Conservation (phyloP, 1,140 invertebrate genomes). For the Lucilia sericata region DNA sequence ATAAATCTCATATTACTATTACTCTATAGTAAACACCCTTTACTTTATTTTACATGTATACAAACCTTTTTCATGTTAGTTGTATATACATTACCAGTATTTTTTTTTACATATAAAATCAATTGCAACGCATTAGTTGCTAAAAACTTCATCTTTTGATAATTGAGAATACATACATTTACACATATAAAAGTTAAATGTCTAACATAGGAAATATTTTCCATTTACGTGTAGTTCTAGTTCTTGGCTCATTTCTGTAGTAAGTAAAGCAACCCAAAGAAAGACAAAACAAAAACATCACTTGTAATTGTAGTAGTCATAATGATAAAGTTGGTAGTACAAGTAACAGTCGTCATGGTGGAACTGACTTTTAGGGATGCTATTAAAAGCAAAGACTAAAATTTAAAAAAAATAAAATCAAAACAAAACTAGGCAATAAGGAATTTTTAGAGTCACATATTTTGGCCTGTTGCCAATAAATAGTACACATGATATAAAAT, state of each 20-base stretch:
- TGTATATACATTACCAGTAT: no score
- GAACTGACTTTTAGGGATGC: not conserved
- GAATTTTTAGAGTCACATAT: conserved; percentile 17
- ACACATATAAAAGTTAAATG: not conserved
- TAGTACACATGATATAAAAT: conserved; percentile 18
- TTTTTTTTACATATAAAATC: not conserved
- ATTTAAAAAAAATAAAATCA: not conserved
- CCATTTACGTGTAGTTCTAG: not conserved
- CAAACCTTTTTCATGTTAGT: no score
- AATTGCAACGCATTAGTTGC: conserved; percentile 28
- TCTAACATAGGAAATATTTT: not conserved
- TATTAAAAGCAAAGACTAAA: not conserved
- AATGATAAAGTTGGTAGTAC: not conserved
- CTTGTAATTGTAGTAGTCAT: not conserved
- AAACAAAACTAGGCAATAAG: not conserved
- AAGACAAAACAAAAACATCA: no score
- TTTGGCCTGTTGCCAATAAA: not conserved
- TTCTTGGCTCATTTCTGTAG: not conserved
- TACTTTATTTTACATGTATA: no score
- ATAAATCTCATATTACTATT: no score
- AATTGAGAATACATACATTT: conserved; percentile 4
- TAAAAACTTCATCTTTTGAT: conserved; percentile 11
- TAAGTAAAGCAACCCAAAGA: not conserved
- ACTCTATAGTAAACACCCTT: no score
- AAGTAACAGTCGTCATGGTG: not conserved